Evolutionary conservation across 2,797 vertebrate species (phyloP), one percentile per base, ranked within the genome.

Genomic region (Danio tinwini): DNA sequence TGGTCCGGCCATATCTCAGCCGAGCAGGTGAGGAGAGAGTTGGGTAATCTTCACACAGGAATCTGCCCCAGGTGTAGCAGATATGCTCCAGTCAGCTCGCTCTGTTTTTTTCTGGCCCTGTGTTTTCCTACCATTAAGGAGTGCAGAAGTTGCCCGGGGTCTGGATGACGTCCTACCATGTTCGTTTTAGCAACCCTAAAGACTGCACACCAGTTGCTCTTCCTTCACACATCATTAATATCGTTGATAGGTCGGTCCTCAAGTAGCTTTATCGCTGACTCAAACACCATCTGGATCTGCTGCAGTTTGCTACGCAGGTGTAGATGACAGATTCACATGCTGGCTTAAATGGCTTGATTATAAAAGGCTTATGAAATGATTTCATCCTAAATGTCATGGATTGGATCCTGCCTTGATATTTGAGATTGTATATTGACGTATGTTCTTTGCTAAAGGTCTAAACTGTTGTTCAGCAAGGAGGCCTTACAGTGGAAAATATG

Each of bases 191-290:
- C 63, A 47, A 47, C 40, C 74, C 53, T 78, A 42, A 61, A 78
- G 40, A 47, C 62, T 59, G 42, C 29, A 52, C 61, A 73, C 47
- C 40, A 44, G 47, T 70, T 50, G 19, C 76, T 55, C 39, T 47
- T 72, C 49, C 49, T 64, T 80, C 69, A 80, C 78, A 73, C 69
- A 47, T 63, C 77, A 80, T 73, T 72, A 64, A 73, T 61, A 42
- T 61, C 17, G 2, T 39, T 47, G 21, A 63, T 62, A 65, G 59
- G 17, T 72, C 62, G 40, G n/a, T 21, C 68, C 19, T 64, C 45
- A 45, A 55, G 14, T 39, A 9, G 40, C 14, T 29, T 52, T 16
- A 2, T 40, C 13, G 29, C 14, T 47, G 16, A 17, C n/a, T 53
- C 37, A 70, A 42, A 68, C 21, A 56, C 14, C 74, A 76, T 76